Evolutionary conservation across 2,797 vertebrate genomes (phyloP), one percentile per base, ranked within the genome.

Genomic region (Peromyscus eremicus): DNA sequence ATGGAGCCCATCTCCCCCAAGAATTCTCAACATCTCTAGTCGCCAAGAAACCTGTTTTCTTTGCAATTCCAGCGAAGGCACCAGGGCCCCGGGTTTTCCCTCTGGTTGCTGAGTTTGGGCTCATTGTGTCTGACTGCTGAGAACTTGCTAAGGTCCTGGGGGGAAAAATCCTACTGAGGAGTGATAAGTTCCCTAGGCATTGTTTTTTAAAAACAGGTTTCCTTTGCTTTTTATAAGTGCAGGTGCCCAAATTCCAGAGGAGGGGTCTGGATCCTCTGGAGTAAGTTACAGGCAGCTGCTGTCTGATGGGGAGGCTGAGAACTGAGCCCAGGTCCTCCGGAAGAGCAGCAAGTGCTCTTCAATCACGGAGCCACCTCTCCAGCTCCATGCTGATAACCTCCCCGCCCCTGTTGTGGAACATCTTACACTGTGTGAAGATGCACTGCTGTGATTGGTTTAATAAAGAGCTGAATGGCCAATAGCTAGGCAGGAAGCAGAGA

Each of bases 1-100:
- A 96, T 94, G 71, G 6, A 96, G 32, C 12, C 82, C 80, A 34
- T 96, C 91, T 97, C 57, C 95, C 87, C 88, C 76, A n/a, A 29
- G 76, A 94, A 94, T 95, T 16, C 17, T 95, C 66, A 64, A 40
- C 37, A 68, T 5, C 40, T 92, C 64, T 85, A 77, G 57, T 9
- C 82, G 57, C 95, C 84, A 91, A 97, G 87, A 79, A 94, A 82
- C 86, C 57, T 40, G 14, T 70, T 94, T 64, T 76, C 68, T 87
- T 70, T 93, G 29, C 23, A 85, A 40, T 94, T 87, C 71, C 90
- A 60, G 70, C 60, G 46, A 93, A 87, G 66, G 14, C 2, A 55
- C 62, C 21, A 93, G n/a, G 75, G 66, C n/a, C 32, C 40, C 23
- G 27, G 46, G 37, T 93, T 94, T 49, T 76, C 43, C 34, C 16